Conservation (phyloP, 2,888 invertebrate species). For the Folsomia candida region DNA sequence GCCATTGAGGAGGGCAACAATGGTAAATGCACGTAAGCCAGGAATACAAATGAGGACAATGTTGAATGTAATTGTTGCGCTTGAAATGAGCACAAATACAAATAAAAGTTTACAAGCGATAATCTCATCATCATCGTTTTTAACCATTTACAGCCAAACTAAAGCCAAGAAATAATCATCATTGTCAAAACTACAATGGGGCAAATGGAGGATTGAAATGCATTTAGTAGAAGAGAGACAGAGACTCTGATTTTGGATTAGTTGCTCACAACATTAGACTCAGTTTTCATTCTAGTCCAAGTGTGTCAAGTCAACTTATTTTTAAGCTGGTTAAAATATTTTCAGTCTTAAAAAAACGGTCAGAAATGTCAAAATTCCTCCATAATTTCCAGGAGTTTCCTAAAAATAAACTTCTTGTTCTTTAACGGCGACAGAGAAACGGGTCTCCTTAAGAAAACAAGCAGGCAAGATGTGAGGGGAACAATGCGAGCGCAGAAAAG, state of each 20-base stretch:
- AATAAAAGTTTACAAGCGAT: background rate
- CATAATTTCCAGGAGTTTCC: too few relatives aligned
- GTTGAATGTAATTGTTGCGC: background rate
- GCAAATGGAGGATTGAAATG: background rate
- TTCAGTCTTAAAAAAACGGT: too few relatives aligned
- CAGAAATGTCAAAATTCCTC: too few relatives aligned
- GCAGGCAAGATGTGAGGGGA: background rate
- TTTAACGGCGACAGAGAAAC: background rate
- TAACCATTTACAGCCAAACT: background rate
- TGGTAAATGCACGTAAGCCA: background rate
- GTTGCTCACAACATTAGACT: too few relatives aligned
- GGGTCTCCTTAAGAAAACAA: background rate
- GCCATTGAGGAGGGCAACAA: background rate
- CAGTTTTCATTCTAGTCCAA: too few relatives aligned
- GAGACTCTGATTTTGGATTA: too few relatives aligned
- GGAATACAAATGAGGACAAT: background rate
- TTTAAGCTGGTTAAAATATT: too few relatives aligned
- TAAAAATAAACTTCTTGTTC: too few relatives aligned
- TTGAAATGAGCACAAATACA: background rate
- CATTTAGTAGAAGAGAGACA: too few relatives aligned
- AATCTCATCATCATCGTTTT: conserved; percentile 3
- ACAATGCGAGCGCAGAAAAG: conserved; percentile 1
- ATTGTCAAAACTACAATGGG: conserved; percentile 1
- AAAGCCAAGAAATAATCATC: conserved; percentile 5
- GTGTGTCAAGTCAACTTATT: too few relatives aligned